Evolutionary conservation across 2,888 invertebrate species (phyloP).

Genomic region (Conistra vaccinii): DNA sequence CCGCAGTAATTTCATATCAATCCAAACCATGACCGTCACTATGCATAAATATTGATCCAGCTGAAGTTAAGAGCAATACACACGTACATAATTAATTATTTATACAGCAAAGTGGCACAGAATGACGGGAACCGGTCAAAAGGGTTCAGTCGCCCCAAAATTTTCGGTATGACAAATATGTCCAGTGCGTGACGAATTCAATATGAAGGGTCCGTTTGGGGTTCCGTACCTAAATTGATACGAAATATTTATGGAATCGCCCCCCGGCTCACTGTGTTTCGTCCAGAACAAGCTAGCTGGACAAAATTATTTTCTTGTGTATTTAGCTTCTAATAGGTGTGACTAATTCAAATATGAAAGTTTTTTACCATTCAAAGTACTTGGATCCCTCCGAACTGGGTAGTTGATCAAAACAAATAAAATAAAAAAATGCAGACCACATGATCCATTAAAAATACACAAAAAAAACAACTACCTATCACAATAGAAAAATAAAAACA

Average conservation of each 20-base stretch:
- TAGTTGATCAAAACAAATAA: not conserved
- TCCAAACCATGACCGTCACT: not conserved
- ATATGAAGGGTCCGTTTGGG: conserved; percentile 53
- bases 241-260: conserved; percentile 62
- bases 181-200: conserved; percentile 65
- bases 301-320: not conserved
- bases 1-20: not conserved
- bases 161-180: conserved; percentile 66
- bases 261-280: not conserved
- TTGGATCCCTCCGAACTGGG: not conserved
- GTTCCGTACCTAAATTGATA: conserved; percentile 54
- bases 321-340: not conserved
- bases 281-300: not conserved
- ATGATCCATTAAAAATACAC: too few relatives aligned
- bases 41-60: conserved; percentile 43
- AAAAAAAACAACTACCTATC: too few relatives aligned
- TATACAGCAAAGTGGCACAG: conserved; percentile 58
- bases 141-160: conserved; percentile 61
- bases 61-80: conserved; percentile 48
- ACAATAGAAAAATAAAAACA: too few relatives aligned
- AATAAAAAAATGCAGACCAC: too few relatives aligned
- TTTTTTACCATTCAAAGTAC: not conserved
- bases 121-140: conserved; percentile 50
- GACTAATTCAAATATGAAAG: not conserved
- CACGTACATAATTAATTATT: conserved; percentile 63